Percentiles rank a stretch among this genome's conserved stretches.
Conservation (phyloP, 2,113 vertebrate genomes). For the Myrmophylax atrothorax region DNA sequence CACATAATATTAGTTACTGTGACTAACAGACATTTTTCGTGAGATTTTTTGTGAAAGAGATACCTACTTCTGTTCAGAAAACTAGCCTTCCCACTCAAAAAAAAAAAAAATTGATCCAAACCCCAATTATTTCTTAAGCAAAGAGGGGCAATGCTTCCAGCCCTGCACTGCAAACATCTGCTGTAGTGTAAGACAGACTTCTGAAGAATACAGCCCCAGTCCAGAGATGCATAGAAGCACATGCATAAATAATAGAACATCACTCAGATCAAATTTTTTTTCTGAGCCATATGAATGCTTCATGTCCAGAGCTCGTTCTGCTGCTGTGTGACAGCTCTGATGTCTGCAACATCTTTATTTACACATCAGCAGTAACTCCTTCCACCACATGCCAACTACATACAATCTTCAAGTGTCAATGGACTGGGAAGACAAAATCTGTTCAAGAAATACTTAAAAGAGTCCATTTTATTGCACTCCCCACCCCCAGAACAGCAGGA, state of each 20-base stretch:
- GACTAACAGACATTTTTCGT: not conserved
- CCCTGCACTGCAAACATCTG: not conserved
- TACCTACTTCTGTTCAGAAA: not conserved
- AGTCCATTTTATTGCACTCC: not conserved
- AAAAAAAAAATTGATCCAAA: not conserved
- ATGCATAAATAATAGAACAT: constrained; percentile 17
- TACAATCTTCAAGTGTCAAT: not conserved
- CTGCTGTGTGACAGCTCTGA: not conserved
- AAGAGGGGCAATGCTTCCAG: not conserved
- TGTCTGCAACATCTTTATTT: constrained; percentile 18
- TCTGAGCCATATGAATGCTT: not conserved
- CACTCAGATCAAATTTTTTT: not conserved
- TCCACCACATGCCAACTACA: not conserved
- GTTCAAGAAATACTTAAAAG: not conserved
- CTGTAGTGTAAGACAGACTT: not conserved
- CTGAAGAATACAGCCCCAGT: not conserved
- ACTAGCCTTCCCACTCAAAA: not conserved
- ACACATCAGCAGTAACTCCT: not conserved
- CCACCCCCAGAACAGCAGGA: not conserved
- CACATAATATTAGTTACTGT: not conserved
- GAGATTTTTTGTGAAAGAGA: not conserved
- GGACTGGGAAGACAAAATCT: not conserved
- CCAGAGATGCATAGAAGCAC: not conserved
- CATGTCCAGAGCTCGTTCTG: not conserved
- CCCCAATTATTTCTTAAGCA: not conserved